These are phyloP conservation scores for Eurosta solidaginis DNA, from an alignment of 1,140 invertebrate species.

Conservation along the genomic window DNA sequence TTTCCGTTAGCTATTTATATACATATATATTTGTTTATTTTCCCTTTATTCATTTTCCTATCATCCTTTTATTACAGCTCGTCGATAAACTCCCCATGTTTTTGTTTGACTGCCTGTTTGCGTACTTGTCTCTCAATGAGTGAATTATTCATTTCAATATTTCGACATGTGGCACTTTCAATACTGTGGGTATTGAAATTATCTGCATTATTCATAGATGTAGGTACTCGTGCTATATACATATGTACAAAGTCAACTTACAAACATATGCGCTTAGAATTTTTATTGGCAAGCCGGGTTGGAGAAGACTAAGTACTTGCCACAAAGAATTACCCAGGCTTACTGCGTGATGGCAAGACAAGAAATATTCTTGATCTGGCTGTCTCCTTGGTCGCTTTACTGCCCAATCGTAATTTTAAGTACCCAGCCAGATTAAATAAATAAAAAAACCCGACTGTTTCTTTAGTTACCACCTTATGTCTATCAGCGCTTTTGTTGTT, in stretches of 20 bases:
- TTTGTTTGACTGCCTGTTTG: not conserved
- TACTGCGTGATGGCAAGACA: no score
- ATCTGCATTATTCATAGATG: not conserved
- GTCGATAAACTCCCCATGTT: not conserved
- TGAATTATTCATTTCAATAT: constrained; percentile 4
- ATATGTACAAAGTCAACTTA: not conserved
- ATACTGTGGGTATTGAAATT: not conserved
- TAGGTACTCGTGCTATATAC: not conserved
- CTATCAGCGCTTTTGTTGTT: not conserved
- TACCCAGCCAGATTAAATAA: not conserved
- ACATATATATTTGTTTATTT: not conserved
- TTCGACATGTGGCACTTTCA: constrained; percentile 10
- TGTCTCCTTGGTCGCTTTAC: not conserved
- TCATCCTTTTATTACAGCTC: not conserved
- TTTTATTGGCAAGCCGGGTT: not conserved
- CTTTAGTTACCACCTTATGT: not conserved
- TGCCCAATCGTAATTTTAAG: constrained; percentile 2
- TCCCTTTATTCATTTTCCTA: no score
- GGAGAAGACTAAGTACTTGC: no score
- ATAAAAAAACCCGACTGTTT: not conserved
- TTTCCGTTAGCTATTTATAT: not conserved
- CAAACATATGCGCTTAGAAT: not conserved
- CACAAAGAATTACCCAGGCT: no score
- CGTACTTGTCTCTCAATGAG: not conserved
- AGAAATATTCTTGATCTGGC: no score